Conservation (phyloP, 2,113 vertebrate genomes). For the Atherinomorus stipes region DNA sequence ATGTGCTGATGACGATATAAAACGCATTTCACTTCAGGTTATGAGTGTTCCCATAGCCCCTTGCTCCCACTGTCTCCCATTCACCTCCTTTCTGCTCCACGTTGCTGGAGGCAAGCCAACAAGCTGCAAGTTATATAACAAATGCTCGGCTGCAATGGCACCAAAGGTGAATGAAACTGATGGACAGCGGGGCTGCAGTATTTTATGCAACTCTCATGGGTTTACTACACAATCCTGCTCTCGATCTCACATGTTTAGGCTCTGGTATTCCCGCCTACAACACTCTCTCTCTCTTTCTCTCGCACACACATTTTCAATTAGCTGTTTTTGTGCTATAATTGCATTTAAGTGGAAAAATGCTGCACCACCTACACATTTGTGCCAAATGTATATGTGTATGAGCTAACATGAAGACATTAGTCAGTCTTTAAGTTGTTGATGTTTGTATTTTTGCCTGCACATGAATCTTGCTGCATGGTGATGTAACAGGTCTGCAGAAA, state of each 20-base stretch:
- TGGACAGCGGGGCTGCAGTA: slow-evolving; percentile 37
- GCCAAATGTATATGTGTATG: background rate
- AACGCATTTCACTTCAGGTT: slow-evolving; percentile 29
- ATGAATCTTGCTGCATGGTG: slow-evolving; percentile 57
- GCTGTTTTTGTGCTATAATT: slow-evolving; percentile 23
- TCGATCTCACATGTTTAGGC: slow-evolving; percentile 45
- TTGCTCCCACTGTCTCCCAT: slow-evolving; percentile 2
- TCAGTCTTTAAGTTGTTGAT: slow-evolving; percentile 21
- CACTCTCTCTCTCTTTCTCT: slow-evolving; percentile 16
- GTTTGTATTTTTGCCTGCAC: slow-evolving; percentile 28
- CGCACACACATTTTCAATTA: slow-evolving; percentile 8
- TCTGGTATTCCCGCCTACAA: slow-evolving; percentile 8
- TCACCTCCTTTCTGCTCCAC: slow-evolving; percentile 11
- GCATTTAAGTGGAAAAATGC: background rate
- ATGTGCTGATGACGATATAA: slow-evolving; percentile 11
- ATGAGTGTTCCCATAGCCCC: slow-evolving; percentile 21
- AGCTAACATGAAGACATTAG: slow-evolving; percentile 20
- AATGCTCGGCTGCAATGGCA: slow-evolving; percentile 28
- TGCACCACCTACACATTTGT: slow-evolving; percentile 1
- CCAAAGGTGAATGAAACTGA: slow-evolving; percentile 62
- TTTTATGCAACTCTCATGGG: slow-evolving; percentile 57
- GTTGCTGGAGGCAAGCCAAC: slow-evolving; percentile 19
- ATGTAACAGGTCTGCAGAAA: slow-evolving; percentile 71
- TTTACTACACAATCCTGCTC: slow-evolving; percentile 42
- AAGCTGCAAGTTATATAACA: slow-evolving; percentile 49